A percentile compares a stretch with the other conserved stretches of the same genome.
phyloP scores from a whole-genome alignment of 2,113 vertebrate genomes.

The Paramisgurnus dabryanus region DNA sequence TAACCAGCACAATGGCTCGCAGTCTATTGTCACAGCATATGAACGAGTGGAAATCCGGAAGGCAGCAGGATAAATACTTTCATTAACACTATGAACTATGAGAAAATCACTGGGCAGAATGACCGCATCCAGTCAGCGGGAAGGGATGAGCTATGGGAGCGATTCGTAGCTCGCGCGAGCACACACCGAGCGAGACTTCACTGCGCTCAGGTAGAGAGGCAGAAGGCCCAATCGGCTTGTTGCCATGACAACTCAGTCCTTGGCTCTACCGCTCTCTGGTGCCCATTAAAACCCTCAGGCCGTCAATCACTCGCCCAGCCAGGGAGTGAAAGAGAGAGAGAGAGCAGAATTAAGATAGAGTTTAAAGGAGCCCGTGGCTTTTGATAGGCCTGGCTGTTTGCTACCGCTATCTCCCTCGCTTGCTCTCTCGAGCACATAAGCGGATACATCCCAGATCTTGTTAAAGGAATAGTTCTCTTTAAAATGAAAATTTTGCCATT shows the following conservation, averaged over 20 bases:
- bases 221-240: conserved; percentile 78
- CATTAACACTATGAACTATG: conserved; percentile 12
- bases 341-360: conserved; percentile 55
- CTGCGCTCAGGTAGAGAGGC: conserved; percentile 75
- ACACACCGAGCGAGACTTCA: conserved; percentile 53
- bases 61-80: not conserved
- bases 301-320: conserved; percentile 80
- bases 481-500: no score
- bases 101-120: not conserved
- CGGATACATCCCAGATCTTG: no score
- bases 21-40: conserved; percentile 20
- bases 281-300: conserved; percentile 83
- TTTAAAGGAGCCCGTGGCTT: conserved; percentile 74
- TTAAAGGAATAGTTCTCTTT: no score
- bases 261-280: conserved; percentile 79
- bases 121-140: not conserved
- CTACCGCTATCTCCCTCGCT: conserved; percentile 56
- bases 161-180: not conserved
- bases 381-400: conserved; percentile 70
- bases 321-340: conserved; percentile 54
- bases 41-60: conserved; percentile 1
- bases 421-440: no score
- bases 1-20: conserved; percentile 20
- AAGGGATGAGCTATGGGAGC: not conserved
- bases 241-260: conserved; percentile 82